Conservation (phyloP, 2,888 invertebrate species). For the Sarcophaga carnaria region DNA sequence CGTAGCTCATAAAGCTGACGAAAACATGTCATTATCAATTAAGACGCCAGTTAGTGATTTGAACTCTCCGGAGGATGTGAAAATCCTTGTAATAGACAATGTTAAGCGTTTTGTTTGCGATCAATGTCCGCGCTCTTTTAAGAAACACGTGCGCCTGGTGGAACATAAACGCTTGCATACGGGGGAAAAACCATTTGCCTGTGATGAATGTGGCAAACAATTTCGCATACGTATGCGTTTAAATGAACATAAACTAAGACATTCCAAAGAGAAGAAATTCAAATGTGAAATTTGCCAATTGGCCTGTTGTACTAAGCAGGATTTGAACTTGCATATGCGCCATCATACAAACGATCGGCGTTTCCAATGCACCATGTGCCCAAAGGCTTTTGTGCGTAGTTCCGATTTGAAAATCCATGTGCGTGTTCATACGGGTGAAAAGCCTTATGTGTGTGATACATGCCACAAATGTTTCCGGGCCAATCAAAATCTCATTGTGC, state of each 20-base stretch:
- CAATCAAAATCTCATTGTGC: conserved; percentile 79
- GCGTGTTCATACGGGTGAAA: conserved; percentile 79
- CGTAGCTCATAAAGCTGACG: background rate
- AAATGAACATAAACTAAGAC: conserved; percentile 77
- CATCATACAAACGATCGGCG: conserved; percentile 79
- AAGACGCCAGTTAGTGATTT: conserved; percentile 5
- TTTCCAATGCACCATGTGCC: conserved; percentile 76
- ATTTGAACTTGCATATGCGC: conserved; percentile 77
- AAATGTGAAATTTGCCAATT: conserved; percentile 77
- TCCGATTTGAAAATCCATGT: conserved; percentile 78
- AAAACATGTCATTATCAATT: background rate
- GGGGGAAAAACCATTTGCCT: conserved; percentile 79
- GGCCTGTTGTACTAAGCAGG: conserved; percentile 78
- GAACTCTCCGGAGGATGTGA: conserved; percentile 68
- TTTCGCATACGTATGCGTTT: conserved; percentile 79
- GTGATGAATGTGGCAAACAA: conserved; percentile 76
- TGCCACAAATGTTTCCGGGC: conserved; percentile 78
- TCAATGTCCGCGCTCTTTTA: conserved; percentile 75
- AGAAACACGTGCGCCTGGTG: conserved; percentile 76
- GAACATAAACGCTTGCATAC: conserved; percentile 79
- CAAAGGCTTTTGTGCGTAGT: conserved; percentile 79
- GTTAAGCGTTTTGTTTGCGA: conserved; percentile 73
- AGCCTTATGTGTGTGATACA: conserved; percentile 78
- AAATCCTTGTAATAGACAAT: conserved; percentile 63
- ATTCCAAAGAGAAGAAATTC: conserved; percentile 78